These are phyloP conservation scores for Schizaphis graminum DNA, from an alignment of 2,888 invertebrate genomes.

Conservation along the genomic window DNA sequence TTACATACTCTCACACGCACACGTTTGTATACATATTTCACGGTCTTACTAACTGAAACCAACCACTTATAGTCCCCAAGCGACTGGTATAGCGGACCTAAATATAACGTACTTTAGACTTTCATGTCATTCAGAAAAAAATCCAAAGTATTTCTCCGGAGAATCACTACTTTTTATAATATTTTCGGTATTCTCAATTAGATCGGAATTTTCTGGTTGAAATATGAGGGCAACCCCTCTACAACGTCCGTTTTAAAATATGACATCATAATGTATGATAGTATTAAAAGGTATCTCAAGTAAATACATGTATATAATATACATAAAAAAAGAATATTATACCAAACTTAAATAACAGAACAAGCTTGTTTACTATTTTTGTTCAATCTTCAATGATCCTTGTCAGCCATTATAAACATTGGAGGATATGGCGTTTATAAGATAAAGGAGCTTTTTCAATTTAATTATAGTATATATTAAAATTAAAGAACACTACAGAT, in stretches of 20 bases:
- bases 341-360: background rate
- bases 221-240: background rate
- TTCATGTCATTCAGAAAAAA: conserved; percentile 1
- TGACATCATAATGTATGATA: background rate
- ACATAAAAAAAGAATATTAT: background rate
- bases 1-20: conserved; percentile 1
- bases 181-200: background rate
- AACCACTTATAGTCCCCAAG: conserved; percentile 42
- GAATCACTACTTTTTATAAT: conserved; percentile 22
- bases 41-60: conserved; percentile 40
- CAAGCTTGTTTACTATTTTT: background rate
- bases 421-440: background rate
- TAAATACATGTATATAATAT: background rate
- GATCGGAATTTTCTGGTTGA: background rate
- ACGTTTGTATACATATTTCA: conserved; percentile 52
- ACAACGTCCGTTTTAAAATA: background rate
- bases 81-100: background rate
- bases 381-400: background rate
- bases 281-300: background rate
- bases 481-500: background rate
- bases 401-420: background rate
- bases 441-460: background rate
- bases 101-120: conserved; percentile 31
- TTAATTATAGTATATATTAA: background rate
- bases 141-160: background rate